Evolutionary conservation across 2,888 invertebrate genomes (phyloP).

Genomic region (Dasypogon diadema): DNA sequence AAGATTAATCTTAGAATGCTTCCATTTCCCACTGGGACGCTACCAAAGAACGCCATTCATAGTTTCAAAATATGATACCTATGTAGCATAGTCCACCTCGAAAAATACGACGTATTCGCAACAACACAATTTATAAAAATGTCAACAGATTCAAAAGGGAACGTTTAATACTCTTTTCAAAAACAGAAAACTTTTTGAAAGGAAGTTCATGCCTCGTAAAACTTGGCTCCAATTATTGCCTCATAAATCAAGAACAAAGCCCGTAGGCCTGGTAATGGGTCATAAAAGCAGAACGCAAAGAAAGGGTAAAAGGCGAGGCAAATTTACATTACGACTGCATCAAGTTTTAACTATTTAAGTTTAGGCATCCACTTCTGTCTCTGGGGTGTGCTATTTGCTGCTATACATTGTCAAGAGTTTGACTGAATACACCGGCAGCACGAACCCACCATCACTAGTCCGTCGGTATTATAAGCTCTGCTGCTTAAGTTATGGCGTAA

Average conservation of each 20-base stretch:
- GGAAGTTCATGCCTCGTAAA: neutral
- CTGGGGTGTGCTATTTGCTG: neutral
- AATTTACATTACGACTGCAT: constrained; percentile 1
- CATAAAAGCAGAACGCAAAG: neutral
- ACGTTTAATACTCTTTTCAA: too few species aligned
- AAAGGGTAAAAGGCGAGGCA: neutral
- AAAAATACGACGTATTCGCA: too few species aligned
- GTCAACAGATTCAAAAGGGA: too few species aligned
- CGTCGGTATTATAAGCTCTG: too few species aligned
- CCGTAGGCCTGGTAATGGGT: neutral
- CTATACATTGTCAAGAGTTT: neutral
- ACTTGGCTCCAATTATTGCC: constrained; percentile 11
- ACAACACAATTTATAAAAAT: too few species aligned
- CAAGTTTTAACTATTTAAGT: neutral
- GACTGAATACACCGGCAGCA: too few species aligned
- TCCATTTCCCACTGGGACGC: too few species aligned
- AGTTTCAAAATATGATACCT: too few species aligned
- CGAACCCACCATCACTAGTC: neutral
- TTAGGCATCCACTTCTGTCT: constrained; percentile 2
- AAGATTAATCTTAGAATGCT: too few species aligned
- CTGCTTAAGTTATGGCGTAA: neutral
- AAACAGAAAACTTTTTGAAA: too few species aligned
- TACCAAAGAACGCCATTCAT: too few species aligned
- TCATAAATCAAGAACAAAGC: constrained; percentile 6
- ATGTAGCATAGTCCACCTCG: too few species aligned